A percentile compares a stretch with the other conserved stretches of the same genome.
phyloP scores from a whole-genome alignment of 2,113 vertebrate species.

The Rhinolophus ferrumequinum region DNA sequence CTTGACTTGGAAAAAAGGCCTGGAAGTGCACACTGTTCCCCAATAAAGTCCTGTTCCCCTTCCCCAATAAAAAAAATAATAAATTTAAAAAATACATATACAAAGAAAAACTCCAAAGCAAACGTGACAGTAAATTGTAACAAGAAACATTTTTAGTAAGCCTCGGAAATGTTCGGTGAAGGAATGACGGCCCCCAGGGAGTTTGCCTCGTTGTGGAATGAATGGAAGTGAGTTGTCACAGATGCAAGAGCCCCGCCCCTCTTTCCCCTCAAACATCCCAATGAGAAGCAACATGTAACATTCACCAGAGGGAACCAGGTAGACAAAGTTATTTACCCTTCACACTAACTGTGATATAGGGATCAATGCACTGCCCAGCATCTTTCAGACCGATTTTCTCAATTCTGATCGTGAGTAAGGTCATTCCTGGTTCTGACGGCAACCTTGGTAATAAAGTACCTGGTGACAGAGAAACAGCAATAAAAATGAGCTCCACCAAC shows the following conservation, averaged over 20 bases:
- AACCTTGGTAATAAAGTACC: constrained; percentile 96
- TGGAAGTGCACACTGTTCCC: too few species aligned
- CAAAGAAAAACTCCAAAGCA: constrained; percentile 14
- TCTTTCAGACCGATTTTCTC: constrained; percentile 99
- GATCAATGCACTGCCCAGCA: constrained; percentile 98
- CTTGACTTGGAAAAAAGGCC: too few species aligned
- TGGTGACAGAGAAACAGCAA: constrained; percentile 80
- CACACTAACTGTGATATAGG: constrained; percentile 97
- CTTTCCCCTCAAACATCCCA: not conserved
- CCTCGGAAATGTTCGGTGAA: not conserved
- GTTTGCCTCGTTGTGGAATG: not conserved
- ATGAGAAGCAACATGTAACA: not conserved
- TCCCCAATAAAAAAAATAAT: too few species aligned
- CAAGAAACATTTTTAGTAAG: not conserved
- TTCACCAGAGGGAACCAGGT: not conserved
- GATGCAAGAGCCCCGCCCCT: not conserved
- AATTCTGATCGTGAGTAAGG: constrained; percentile 94
- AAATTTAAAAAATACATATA: not conserved
- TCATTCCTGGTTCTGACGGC: constrained; percentile 98
- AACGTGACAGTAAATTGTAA: not conserved
- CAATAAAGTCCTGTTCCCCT: too few species aligned
- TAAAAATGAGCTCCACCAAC: not conserved
- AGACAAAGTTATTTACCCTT: constrained; percentile 89
- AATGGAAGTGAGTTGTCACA: not conserved
- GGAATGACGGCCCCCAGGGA: not conserved